Evolutionary conservation across 1,140 invertebrate genomes (phyloP).

Genomic region (Bombus fervidus): DNA sequence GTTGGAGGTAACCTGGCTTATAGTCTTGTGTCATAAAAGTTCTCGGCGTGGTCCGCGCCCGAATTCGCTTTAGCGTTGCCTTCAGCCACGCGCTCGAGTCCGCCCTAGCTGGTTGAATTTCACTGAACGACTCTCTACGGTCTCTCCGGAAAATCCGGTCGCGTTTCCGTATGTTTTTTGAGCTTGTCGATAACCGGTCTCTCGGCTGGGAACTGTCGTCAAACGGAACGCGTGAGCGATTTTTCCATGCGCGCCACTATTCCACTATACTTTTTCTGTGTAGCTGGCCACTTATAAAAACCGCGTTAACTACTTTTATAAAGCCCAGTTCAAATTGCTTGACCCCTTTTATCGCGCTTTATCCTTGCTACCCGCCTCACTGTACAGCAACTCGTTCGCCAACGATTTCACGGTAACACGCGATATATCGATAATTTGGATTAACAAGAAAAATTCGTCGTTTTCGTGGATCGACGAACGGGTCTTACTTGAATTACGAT

Average conservation of each 20-base stretch:
- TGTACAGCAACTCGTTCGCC: background rate
- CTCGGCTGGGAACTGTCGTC: conserved; percentile 14
- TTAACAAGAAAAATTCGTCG: background rate
- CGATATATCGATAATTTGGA: background rate
- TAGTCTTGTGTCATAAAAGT: conserved; percentile 40
- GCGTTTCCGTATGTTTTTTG: background rate
- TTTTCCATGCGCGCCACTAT: background rate
- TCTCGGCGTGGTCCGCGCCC: background rate
- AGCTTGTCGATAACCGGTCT: conserved; percentile 7
- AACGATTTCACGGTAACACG: no score
- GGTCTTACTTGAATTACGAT: background rate
- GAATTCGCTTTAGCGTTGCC: conserved; percentile 14
- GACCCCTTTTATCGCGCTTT: background rate
- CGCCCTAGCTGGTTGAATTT: background rate
- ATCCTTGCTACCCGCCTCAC: background rate
- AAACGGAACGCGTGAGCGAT: conserved; percentile 19
- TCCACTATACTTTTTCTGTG: no score
- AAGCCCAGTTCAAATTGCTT: background rate
- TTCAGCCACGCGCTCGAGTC: background rate
- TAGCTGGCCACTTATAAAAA: background rate
- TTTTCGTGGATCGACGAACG: background rate
- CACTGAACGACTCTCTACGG: conserved; percentile 14
- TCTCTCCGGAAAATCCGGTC: conserved; percentile 22
- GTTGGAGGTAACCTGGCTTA: conserved; percentile 36
- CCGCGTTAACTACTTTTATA: conserved; percentile 8